phyloP scores from a whole-genome alignment of 2,113 vertebrate species.

The Scortum barcoo region DNA sequence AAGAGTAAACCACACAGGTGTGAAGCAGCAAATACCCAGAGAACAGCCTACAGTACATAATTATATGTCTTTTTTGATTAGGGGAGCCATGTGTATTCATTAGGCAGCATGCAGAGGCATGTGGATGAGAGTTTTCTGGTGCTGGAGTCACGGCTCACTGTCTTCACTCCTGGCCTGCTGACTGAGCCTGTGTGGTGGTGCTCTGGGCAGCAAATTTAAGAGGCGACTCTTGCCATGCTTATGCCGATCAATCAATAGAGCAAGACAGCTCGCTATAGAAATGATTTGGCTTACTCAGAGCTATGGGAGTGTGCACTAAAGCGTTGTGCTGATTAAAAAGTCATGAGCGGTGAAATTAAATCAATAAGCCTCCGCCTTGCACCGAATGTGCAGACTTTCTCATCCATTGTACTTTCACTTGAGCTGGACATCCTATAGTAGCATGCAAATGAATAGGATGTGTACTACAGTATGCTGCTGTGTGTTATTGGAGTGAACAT shows the following conservation, averaged over 20 bases:
- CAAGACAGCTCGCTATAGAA: slow-evolving; percentile 62
- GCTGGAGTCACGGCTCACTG: slow-evolving; percentile 26
- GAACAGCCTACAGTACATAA: slow-evolving; percentile 45
- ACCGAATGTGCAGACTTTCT: slow-evolving; percentile 28
- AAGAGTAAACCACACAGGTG: slow-evolving; percentile 11
- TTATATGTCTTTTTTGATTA: slow-evolving; percentile 61
- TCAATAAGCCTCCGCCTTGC: slow-evolving; percentile 52
- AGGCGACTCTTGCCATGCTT: slow-evolving; percentile 55
- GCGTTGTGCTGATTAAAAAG: slow-evolving; percentile 75
- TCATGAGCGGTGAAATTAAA: slow-evolving; percentile 66
- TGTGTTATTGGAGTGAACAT: neutral
- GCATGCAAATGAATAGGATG: slow-evolving; percentile 6
- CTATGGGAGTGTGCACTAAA: slow-evolving; percentile 64
- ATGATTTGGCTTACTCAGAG: slow-evolving; percentile 71
- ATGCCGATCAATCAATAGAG: slow-evolving; percentile 75
- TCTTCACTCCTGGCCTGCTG: slow-evolving; percentile 54
- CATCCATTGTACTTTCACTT: neutral
- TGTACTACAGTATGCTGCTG: neutral
- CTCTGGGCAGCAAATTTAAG: slow-evolving; percentile 62
- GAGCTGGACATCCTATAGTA: neutral
- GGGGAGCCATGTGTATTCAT: slow-evolving; percentile 62
- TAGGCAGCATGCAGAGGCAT: slow-evolving; percentile 34
- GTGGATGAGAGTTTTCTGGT: slow-evolving; percentile 40
- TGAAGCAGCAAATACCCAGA: slow-evolving; percentile 16
- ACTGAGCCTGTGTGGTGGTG: slow-evolving; percentile 50